Evolutionary conservation across 2,888 invertebrate genomes (phyloP).

Genomic region (Epinotia ramella): DNA sequence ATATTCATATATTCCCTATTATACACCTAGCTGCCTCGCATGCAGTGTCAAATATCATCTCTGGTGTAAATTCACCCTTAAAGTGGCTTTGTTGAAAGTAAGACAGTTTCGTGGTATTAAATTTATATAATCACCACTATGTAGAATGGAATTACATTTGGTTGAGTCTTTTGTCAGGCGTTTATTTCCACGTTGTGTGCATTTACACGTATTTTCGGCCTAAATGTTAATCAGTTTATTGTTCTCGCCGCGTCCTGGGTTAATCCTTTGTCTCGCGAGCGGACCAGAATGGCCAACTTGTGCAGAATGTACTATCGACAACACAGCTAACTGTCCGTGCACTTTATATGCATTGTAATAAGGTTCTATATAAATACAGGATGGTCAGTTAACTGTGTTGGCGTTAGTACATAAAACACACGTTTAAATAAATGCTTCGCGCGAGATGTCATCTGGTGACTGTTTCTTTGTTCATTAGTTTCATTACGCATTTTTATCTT

Average conservation of each 20-base stretch:
- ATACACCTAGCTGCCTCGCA: too few species aligned
- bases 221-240: constrained; percentile 27
- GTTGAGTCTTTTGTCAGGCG: background rate
- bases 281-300: constrained; percentile 17
- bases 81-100: background rate
- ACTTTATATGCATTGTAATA: too few species aligned
- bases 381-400: too few species aligned
- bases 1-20: too few species aligned
- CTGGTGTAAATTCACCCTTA: background rate
- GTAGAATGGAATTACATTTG: background rate
- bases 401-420: constrained; percentile 9
- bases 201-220: constrained; percentile 1
- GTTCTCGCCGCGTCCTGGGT: constrained; percentile 2
- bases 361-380: too few species aligned
- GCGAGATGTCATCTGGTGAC: constrained; percentile 25
- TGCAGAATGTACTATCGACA: background rate
- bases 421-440: constrained; percentile 22
- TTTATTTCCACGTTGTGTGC: background rate
- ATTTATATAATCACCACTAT: background rate
- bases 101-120: background rate
- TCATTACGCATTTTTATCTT: constrained; percentile 17
- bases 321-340: too few species aligned
- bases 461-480: constrained; percentile 31
- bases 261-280: constrained; percentile 31
- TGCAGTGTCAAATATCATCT: too few species aligned